These are phyloP conservation scores for Drosophila pseudotakahashii DNA, from an alignment of 2,888 invertebrate species.

Conservation along the genomic window DNA sequence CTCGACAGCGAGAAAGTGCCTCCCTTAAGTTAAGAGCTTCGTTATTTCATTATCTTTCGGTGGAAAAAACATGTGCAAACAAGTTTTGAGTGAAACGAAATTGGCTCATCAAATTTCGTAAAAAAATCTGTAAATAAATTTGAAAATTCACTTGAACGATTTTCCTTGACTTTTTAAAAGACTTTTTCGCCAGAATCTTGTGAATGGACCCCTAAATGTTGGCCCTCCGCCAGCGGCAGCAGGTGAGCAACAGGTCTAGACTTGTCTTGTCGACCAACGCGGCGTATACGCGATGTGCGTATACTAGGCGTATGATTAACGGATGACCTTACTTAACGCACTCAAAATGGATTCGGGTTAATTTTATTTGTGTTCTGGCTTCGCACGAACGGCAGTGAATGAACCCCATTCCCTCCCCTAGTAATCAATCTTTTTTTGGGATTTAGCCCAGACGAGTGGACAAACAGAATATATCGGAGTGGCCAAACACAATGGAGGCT, in stretches of 20 bases:
- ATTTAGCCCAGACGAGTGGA: slow-evolving; percentile 24
- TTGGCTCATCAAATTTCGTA: slow-evolving; percentile 28
- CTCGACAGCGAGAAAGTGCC: slow-evolving; percentile 5
- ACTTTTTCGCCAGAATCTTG: slow-evolving; percentile 50
- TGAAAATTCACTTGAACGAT: slow-evolving; percentile 25
- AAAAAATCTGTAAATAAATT: slow-evolving; percentile 31
- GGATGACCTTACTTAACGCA: slow-evolving; percentile 42
- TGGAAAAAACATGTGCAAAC: slow-evolving; percentile 31
- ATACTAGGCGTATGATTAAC: slow-evolving; percentile 47
- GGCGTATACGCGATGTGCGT: slow-evolving; percentile 17
- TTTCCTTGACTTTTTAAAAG: slow-evolving; percentile 17
- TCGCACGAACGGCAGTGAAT: slow-evolving; percentile 56
- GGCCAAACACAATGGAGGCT: slow-evolving; percentile 21
- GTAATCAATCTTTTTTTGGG: background rate
- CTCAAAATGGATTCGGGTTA: slow-evolving; percentile 36
- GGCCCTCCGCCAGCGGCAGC: slow-evolving; percentile 62
- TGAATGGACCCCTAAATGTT: slow-evolving; percentile 47
- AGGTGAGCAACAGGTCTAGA: slow-evolving; percentile 55
- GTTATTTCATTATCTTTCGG: slow-evolving; percentile 24
- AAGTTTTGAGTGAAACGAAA: slow-evolving; percentile 14
- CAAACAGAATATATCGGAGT: slow-evolving; percentile 17
- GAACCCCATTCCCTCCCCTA: slow-evolving; percentile 25
- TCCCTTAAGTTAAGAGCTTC: slow-evolving; percentile 38
- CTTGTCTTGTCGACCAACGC: slow-evolving; percentile 32
- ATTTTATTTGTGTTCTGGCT: slow-evolving; percentile 44